Evolutionary conservation across 2,888 invertebrate species (phyloP).

Genomic region (Synanthedon tipuliformis): DNA sequence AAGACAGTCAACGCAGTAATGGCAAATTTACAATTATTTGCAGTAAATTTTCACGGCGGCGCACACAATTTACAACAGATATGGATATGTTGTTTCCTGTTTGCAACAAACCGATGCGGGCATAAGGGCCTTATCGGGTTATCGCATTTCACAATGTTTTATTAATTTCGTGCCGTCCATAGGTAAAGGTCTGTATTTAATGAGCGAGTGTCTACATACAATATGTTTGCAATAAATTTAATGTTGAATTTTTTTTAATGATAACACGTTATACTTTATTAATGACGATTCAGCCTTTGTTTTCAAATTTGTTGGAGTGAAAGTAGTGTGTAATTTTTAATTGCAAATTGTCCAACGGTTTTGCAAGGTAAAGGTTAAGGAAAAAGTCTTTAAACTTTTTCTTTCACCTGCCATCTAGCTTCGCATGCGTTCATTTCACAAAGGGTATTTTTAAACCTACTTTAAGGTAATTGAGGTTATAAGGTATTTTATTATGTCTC

Average conservation of each 20-base stretch:
- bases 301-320: too few relatives aligned
- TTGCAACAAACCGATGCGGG: conserved; percentile 2
- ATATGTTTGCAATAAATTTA: background rate
- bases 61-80: background rate
- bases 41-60: conserved; percentile 9
- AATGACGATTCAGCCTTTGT: too few relatives aligned
- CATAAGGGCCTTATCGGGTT: conserved; percentile 1
- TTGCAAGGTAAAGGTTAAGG: too few relatives aligned
- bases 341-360: too few relatives aligned
- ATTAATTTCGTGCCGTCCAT: background rate
- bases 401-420: too few relatives aligned
- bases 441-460: too few relatives aligned
- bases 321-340: too few relatives aligned
- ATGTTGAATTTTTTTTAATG: background rate
- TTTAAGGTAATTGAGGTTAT: too few relatives aligned
- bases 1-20: background rate
- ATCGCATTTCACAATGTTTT: background rate
- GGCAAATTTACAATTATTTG: conserved; percentile 8
- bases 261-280: too few relatives aligned
- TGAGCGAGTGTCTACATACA: background rate
- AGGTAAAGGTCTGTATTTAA: background rate
- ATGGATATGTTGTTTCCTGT: background rate
- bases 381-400: too few relatives aligned
- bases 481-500: too few relatives aligned
- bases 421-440: too few relatives aligned